A percentile compares a stretch with the other conserved stretches of the same genome.
These are phyloP conservation scores for Otolemur garnettii DNA, from an alignment of 2,113 vertebrate genomes.

Conservation along the genomic window DNA sequence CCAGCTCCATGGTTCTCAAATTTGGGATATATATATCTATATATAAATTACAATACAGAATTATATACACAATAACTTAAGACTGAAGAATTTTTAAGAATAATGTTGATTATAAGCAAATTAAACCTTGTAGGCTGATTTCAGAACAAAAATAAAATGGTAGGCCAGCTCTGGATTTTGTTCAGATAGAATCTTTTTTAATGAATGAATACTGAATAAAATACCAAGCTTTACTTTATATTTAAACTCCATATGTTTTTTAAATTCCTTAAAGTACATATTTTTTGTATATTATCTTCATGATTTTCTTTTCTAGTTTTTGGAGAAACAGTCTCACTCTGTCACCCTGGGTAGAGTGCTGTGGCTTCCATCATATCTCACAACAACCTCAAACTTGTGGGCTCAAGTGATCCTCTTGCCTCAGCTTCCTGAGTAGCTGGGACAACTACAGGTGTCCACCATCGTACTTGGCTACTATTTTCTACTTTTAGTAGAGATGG, in stretches of 20 bases:
- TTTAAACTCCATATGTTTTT: constrained; percentile 21
- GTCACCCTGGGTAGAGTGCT: no score
- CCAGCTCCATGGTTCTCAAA: not conserved
- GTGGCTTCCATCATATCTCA: no score
- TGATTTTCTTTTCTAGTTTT: not conserved
- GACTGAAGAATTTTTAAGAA: not conserved
- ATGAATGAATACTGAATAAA: constrained; percentile 16
- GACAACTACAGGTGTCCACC: no score
- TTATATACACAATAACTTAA: not conserved
- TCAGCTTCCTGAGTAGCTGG: no score
- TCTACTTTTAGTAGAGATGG: no score
- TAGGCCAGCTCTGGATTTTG: not conserved
- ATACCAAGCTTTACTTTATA: not conserved
- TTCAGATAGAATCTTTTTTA: constrained; percentile 10
- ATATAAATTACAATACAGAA: not conserved
- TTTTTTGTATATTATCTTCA: not conserved
- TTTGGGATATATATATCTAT: not conserved
- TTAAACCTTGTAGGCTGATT: not conserved
- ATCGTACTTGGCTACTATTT: no score
- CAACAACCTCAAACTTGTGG: no score
- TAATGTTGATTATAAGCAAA: constrained; percentile 11
- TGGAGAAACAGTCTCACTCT: no score
- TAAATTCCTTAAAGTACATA: not conserved
- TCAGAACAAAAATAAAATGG: constrained; percentile 47
- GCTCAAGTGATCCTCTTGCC: no score